Conservation (phyloP, 2,113 vertebrate species). For the Plestiodon gilberti region DNA sequence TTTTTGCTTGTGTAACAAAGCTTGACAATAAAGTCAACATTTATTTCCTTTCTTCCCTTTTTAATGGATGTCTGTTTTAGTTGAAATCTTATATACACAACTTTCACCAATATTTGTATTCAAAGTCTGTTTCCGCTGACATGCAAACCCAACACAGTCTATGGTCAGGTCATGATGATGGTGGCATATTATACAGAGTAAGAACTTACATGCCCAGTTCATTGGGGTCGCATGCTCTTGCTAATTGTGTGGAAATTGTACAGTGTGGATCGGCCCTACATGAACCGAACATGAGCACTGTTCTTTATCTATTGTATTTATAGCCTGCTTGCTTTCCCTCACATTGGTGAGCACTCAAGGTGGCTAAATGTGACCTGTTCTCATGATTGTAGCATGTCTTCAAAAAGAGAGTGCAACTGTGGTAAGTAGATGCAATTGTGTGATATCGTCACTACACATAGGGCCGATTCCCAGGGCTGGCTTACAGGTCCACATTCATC, state of each 20-base stretch:
- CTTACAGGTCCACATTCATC: not conserved
- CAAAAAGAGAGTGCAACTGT: not conserved
- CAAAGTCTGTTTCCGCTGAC: not conserved
- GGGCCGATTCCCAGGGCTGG: not conserved
- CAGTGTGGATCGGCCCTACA: not conserved
- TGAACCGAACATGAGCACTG: no score
- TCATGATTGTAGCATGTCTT: not conserved
- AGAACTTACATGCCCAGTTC: not conserved
- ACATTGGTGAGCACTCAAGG: no score
- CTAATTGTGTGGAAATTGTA: not conserved
- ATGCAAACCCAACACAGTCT: not conserved
- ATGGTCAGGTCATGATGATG: not conserved
- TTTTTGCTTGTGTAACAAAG: not conserved
- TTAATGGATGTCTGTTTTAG: not conserved
- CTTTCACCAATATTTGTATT: not conserved
- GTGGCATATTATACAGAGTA: not conserved
- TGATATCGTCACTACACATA: not conserved
- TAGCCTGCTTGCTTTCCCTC: no score
- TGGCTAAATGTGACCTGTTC: not conserved
- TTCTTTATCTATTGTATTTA: no score
- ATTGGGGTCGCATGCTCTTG: not conserved
- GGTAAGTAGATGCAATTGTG: not conserved
- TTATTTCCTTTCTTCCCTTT: not conserved
- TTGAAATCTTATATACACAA: not conserved
- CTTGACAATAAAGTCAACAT: not conserved